Evolutionary conservation across 2,797 vertebrate genomes (phyloP), one percentile per base, ranked within the genome.

Genomic region (Rhadinocentrus ornatus): DNA sequence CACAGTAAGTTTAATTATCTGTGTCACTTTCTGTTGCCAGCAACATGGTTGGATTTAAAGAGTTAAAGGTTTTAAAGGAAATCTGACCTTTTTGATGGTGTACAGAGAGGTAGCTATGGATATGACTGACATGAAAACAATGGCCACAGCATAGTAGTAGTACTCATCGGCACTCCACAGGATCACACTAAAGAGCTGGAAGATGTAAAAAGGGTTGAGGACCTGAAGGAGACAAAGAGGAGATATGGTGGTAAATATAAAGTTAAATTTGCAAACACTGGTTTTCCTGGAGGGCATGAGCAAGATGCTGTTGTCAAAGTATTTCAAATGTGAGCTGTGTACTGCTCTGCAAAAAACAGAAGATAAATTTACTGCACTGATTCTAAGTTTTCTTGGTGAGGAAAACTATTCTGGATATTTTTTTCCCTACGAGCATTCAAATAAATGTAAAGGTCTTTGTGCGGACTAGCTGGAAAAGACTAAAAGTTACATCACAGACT

Each of bases 201-300:
- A 99, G 94, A 99, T 96, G 96, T 99, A 99, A 93, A 99, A 99
- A 91, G 98, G 98, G 82, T 99, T 99, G 89, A 99, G 97, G 91
- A 99, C 97, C 98, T 99, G 79, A 37, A 91, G 88, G 61, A 74
- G 58, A 71, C 18, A 65, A 3, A 54, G 26, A 73, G 10, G 18
- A 10, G 10, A 34, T 16, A 66, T n/a, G 37, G 6, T 12, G 24
- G 31, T 5, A 79, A 55, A 55, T 55, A 18, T n/a, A 62, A 16
- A 52, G 3, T 10, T 29, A 0, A n/a, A 9, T 16, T 29, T 20
- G 18, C 41, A 57, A 57, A 54, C 4, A 72, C 9, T 64, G 3
- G 22, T 6, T n/a, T 26, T 59, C 46, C 20, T 58, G 29, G 3
- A 67, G 26, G 54, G 48, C 8, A 60, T 24, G 35, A 58, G 46